Conservation (phyloP, 2,797 vertebrate species). For the Craterocephalus amniculus region DNA sequence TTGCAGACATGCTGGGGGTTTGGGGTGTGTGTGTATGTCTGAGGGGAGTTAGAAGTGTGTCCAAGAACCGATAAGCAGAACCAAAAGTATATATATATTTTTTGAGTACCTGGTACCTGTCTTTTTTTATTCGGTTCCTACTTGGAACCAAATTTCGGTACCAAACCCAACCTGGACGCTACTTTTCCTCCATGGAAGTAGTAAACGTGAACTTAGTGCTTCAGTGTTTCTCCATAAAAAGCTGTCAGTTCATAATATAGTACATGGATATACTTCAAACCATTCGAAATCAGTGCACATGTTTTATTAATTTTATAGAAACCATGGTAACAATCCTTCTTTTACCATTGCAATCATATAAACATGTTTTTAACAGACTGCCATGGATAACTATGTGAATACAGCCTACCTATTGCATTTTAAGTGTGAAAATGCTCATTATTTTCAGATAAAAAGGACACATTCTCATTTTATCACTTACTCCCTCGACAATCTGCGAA, state of each 20-base stretch:
- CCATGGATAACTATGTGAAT: not conserved
- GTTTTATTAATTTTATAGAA: conserved; percentile 12
- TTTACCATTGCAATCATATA: conserved; percentile 6
- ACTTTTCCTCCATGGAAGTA: not conserved
- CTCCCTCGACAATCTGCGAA: not conserved
- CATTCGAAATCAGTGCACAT: conserved; percentile 1
- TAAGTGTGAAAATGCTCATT: conserved; percentile 24
- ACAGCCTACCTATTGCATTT: not conserved
- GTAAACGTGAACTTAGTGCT: not conserved
- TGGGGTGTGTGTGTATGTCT: too few relatives aligned
- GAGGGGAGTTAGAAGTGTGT: too few relatives aligned
- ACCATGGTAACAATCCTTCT: conserved; percentile 30
- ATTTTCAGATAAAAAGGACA: conserved; percentile 20
- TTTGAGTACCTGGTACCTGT: too few relatives aligned
- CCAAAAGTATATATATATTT: too few relatives aligned
- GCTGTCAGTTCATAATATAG: not conserved
- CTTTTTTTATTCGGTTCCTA: too few relatives aligned
- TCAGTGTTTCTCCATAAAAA: not conserved
- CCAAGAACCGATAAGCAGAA: too few relatives aligned
- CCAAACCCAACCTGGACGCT: not conserved
- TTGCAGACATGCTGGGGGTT: too few relatives aligned
- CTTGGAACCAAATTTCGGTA: too few relatives aligned
- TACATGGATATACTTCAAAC: not conserved
- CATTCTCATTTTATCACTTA: conserved; percentile 9
- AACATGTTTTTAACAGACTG: not conserved